A percentile compares a stretch with the other conserved stretches of the same genome.
Conservation (phyloP, 2,797 vertebrate genomes). For the Eurystomus glaucurus region DNA sequence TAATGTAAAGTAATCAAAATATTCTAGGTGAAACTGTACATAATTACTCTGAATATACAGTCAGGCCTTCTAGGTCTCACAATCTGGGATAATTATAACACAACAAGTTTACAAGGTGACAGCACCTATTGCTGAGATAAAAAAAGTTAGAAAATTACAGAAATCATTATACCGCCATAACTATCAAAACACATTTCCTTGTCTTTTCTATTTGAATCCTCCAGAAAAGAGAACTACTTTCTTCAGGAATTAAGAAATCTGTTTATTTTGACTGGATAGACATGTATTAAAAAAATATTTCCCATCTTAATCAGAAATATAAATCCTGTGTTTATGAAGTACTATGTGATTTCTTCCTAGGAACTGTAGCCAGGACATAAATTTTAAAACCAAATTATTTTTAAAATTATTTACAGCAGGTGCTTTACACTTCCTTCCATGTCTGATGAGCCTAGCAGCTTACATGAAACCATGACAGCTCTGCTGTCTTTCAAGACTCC, state of each 20-base stretch:
- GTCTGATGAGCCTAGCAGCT: neutral
- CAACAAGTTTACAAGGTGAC: neutral
- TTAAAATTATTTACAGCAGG: slow-evolving; percentile 49
- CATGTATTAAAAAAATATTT: neutral
- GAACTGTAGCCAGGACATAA: slow-evolving; percentile 26
- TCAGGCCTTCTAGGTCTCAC: neutral
- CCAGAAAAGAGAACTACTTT: neutral
- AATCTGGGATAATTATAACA: neutral
- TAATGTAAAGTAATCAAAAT: neutral
- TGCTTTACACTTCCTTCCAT: neutral
- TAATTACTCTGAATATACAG: neutral
- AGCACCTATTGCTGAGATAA: neutral
- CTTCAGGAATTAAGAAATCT: slow-evolving; percentile 12
- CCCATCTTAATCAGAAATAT: slow-evolving; percentile 39
- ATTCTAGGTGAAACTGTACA: neutral
- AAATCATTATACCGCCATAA: neutral
- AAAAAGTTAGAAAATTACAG: neutral
- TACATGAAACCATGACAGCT: neutral
- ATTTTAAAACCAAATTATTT: slow-evolving; percentile 59
- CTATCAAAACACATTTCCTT: neutral
- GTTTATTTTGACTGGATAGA: slow-evolving; percentile 8
- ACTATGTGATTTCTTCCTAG: slow-evolving; percentile 23
- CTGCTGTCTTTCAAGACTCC: neutral
- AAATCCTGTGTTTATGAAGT: slow-evolving; percentile 33
- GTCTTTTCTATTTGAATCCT: neutral